Conservation (phyloP, 2,113 vertebrate genomes). For the Mastomys coucha region DNA sequence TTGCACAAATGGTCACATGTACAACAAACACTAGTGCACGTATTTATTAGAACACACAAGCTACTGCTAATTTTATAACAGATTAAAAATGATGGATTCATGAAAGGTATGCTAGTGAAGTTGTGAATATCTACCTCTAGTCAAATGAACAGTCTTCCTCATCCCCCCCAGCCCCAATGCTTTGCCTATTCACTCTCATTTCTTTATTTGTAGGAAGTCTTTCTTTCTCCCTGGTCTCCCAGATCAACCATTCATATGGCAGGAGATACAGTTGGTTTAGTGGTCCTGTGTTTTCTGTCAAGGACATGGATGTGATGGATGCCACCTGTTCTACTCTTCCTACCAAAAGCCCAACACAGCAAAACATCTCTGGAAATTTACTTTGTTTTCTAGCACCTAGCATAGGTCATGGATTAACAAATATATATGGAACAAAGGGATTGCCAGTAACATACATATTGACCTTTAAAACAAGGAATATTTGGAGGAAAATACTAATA, state of each 20-base stretch:
- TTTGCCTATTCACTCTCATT: neutral
- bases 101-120: neutral
- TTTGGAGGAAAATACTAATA: conserved; percentile 32
- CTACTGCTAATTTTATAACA: neutral
- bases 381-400: neutral
- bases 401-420: neutral
- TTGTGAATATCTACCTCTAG: neutral
- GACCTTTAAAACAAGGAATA: conserved; percentile 20
- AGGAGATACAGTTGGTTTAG: neutral
- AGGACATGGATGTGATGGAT: neutral
- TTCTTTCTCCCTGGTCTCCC: neutral
- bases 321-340: neutral
- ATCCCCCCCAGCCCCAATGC: too few relatives aligned
- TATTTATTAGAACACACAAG: neutral
- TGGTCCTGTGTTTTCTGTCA: neutral
- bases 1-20: neutral
- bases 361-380: neutral
- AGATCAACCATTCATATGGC: neutral
- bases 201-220: neutral
- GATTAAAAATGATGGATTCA: conserved; percentile 16
- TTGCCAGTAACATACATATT: neutral
- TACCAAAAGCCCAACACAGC: neutral
- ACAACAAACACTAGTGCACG: neutral
- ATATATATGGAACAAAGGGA: conserved; percentile 22
- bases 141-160: neutral